phyloP scores from a whole-genome alignment of 2,797 vertebrate species.

The Thalassophryne amazonica region DNA sequence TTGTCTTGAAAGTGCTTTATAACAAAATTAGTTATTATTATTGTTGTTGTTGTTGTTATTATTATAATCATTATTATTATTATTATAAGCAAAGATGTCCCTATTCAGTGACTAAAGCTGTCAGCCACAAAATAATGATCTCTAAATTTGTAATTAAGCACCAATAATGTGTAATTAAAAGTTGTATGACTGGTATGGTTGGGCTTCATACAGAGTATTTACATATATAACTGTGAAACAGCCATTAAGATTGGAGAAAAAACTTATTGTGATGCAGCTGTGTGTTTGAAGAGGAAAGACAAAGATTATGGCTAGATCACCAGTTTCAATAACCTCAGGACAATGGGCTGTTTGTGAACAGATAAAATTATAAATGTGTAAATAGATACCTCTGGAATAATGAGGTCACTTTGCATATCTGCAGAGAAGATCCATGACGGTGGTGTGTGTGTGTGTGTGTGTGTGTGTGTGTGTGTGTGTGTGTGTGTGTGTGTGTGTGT shows the following conservation, averaged over 20 bases:
- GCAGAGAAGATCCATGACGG: slow-evolving; percentile 49
- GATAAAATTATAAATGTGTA: slow-evolving; percentile 58
- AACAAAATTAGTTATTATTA: too few relatives aligned
- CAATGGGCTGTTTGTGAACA: slow-evolving; percentile 55
- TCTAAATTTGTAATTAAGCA: too few relatives aligned
- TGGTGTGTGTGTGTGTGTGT: slow-evolving; percentile 10
- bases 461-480: slow-evolving; percentile 6
- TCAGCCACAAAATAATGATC: too few relatives aligned
- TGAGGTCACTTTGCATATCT: slow-evolving; percentile 68
- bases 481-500: too few relatives aligned
- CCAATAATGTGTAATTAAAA: too few relatives aligned
- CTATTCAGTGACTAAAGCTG: too few relatives aligned
- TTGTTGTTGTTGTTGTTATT: too few relatives aligned
- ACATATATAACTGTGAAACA: slow-evolving; percentile 4
- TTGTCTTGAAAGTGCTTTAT: too few relatives aligned
- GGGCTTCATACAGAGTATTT: too few relatives aligned
- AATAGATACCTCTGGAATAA: slow-evolving; percentile 54
- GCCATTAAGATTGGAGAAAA: slow-evolving; percentile 4
- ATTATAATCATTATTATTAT: too few relatives aligned
- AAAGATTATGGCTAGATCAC: slow-evolving; percentile 35
- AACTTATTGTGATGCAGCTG: slow-evolving; percentile 11
- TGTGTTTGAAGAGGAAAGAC: slow-evolving; percentile 24
- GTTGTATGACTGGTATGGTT: too few relatives aligned
- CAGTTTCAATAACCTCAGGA: slow-evolving; percentile 44
- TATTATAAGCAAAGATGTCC: too few relatives aligned